phyloP scores from a whole-genome alignment of 2,888 invertebrate genomes.

The Hypselothyrea guttata region DNA sequence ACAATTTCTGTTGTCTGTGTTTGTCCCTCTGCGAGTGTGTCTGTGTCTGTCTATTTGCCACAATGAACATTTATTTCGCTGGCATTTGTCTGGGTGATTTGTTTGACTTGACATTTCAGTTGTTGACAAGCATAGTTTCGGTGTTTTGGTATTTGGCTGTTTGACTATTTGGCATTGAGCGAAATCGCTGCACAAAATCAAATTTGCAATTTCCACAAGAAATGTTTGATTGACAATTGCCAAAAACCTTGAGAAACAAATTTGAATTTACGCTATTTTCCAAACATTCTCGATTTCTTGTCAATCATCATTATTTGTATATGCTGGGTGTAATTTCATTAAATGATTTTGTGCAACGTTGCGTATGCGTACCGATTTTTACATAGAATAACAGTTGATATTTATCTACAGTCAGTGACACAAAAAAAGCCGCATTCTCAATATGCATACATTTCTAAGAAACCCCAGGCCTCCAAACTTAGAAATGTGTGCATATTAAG shows the following conservation, averaged over 20 bases:
- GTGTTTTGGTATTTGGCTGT: conserved; percentile 43
- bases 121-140: conserved; percentile 41
- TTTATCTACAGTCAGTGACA: no score
- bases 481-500: no score
- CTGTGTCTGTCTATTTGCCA: conserved; percentile 5
- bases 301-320: conserved; percentile 8
- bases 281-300: conserved; percentile 16
- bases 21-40: conserved; percentile 4
- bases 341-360: conserved; percentile 18
- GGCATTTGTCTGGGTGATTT: conserved; percentile 31
- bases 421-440: no score
- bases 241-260: conserved; percentile 38
- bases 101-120: conserved; percentile 31
- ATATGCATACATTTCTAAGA: no score
- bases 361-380: conserved; percentile 37
- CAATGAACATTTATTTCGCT: neutral
- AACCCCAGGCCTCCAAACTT: no score
- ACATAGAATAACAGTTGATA: no score
- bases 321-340: conserved; percentile 8
- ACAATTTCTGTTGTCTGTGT: conserved; percentile 14
- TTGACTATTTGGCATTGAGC: conserved; percentile 39
- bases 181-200: conserved; percentile 51
- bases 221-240: conserved; percentile 55
- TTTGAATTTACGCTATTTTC: conserved; percentile 21
- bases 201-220: conserved; percentile 48